phyloP scores from a whole-genome alignment of 2,797 vertebrate genomes.

The Chanos chanos region DNA sequence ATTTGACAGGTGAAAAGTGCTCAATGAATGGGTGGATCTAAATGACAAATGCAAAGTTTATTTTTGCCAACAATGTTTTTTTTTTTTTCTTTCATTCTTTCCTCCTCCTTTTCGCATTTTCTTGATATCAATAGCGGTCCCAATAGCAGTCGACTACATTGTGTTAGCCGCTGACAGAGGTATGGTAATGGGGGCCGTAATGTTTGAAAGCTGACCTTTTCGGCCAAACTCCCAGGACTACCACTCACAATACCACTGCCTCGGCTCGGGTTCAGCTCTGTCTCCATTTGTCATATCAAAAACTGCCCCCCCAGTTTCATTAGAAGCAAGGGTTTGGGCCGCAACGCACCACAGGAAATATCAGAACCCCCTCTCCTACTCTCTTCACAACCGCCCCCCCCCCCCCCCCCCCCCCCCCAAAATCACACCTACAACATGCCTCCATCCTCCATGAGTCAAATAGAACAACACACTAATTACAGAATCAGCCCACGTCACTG shows the following conservation, averaged over 20 bases:
- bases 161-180: slow-evolving; percentile 26
- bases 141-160: slow-evolving; percentile 13
- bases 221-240: slow-evolving; percentile 21
- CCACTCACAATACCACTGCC: slow-evolving; percentile 19
- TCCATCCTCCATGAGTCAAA: slow-evolving; percentile 18
- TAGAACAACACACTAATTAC: slow-evolving; percentile 37
- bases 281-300: slow-evolving; percentile 12
- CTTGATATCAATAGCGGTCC: slow-evolving; percentile 33
- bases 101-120: slow-evolving; percentile 16
- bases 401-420: no score
- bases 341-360: no score
- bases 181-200: slow-evolving; percentile 32
- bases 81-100: neutral
- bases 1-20: slow-evolving; percentile 38
- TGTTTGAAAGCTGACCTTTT: slow-evolving; percentile 46
- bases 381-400: no score
- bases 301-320: no score
- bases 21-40: slow-evolving; percentile 9
- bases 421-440: neutral
- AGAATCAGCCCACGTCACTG: slow-evolving; percentile 16
- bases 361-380: no score
- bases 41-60: slow-evolving; percentile 27
- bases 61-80: no score
- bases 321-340: no score
- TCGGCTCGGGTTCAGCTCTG: neutral